Evolutionary conservation across 1,140 invertebrate genomes (phyloP), one percentile per base, ranked within the genome.

Genomic region (Watersipora subatra): DNA sequence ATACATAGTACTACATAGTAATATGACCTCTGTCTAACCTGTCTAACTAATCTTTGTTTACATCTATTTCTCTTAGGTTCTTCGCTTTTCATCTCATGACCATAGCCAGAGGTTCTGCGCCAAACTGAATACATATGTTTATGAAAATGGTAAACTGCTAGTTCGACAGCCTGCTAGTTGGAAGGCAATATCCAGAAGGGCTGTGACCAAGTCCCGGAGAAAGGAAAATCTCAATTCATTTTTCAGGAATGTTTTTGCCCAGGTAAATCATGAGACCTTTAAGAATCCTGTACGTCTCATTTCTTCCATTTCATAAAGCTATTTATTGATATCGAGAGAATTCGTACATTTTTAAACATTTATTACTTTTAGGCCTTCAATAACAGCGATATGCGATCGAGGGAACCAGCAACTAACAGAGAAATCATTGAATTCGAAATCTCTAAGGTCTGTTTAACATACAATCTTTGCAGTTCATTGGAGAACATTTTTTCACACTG

Each of bases 171-270:
- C 89, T 71, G 79, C 73, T 2, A 75, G 67, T 57, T 66, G 91
- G 61, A 93, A 97, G 69, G 85, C 92, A 57, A 91, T 99, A 83
- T 78, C 97, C 59, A 87, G 89, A 24, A 89, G 92, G 72, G 95
- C 95, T 12, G 93, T 97, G 80, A 99, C 95, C 0, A 90, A 93
- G 73, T 92, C 97, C 74, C 85, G 95, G 58, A 81, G 96, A 26
- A 93, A 98, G 72, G 89, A 90, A 69, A 87, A 93, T 70, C 77
- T 99, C 27, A 94, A 98, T 74, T 92, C 96, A 80, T 99, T 99
- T 83, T 99, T 99, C 81, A 86, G 95, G 69, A 93, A 97, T 81
- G 94, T 96, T 0, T 99, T 99, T 73, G 92, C 94, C 1, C 83
- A 97, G 75, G 81, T 83, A 69, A 69, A 57, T 24, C 25, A 28